Evolutionary conservation across 1,140 invertebrate species (phyloP).

Genomic region (Procambarus virginalis): DNA sequence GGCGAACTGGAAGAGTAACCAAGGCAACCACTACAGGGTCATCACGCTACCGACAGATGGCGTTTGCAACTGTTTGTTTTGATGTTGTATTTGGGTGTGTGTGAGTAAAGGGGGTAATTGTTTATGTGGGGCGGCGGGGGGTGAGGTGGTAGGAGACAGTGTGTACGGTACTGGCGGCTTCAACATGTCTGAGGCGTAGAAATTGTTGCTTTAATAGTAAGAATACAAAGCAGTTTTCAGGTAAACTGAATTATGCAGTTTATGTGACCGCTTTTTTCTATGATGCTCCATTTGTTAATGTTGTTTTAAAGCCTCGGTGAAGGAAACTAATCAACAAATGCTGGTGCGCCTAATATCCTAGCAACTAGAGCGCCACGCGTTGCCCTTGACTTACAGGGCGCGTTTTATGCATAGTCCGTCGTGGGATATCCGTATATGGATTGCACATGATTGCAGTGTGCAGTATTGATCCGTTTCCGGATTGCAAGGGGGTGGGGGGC

Average conservation of each 20-base stretch:
- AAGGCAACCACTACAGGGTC: not conserved
- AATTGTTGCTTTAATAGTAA: no score
- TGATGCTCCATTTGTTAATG: no score
- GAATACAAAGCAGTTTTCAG: no score
- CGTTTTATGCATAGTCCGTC: not conserved
- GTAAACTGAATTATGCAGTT: no score
- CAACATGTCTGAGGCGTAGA: no score
- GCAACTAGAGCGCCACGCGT: not conserved
- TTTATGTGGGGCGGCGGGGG: not conserved
- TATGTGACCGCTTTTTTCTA: no score
- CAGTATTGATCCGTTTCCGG: conserved; percentile 12
- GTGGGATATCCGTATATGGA: not conserved
- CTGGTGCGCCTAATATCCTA: not conserved
- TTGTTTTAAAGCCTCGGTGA: not conserved
- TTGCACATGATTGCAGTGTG: not conserved
- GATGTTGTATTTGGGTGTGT: not conserved
- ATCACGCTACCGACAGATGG: not conserved
- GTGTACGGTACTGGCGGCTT: no score
- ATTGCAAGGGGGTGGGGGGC: not conserved
- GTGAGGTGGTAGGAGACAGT: no score
- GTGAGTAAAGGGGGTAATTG: not conserved
- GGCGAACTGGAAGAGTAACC: not conserved
- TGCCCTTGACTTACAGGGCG: not conserved
- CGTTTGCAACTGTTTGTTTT: not conserved
- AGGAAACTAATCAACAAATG: not conserved